These are phyloP conservation scores for Microtus oregoni DNA, from an alignment of 2,113 vertebrate species.

Conservation along the genomic window DNA sequence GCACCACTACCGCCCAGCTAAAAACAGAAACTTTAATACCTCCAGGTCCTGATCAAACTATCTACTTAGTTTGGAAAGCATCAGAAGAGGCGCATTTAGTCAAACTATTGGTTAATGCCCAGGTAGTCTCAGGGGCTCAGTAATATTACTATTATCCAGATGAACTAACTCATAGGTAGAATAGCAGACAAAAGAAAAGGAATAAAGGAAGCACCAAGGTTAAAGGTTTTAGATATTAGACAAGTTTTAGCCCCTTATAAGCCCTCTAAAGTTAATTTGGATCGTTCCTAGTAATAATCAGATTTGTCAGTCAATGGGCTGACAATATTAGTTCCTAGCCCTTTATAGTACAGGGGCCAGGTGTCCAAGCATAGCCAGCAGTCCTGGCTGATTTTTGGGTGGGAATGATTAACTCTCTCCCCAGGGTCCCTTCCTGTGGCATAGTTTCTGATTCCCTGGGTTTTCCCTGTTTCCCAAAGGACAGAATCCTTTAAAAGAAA, in stretches of 20 bases:
- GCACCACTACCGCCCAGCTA: background rate
- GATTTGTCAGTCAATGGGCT: background rate
- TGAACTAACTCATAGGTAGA: background rate
- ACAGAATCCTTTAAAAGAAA: background rate
- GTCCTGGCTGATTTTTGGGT: background rate
- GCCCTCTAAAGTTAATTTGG: background rate
- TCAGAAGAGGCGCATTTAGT: background rate
- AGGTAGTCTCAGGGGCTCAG: background rate
- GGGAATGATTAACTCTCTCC: background rate
- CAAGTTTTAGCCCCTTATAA: background rate
- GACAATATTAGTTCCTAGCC: background rate
- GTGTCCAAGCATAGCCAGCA: background rate
- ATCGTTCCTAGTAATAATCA: background rate
- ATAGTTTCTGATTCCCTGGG: background rate
- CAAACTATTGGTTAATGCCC: background rate
- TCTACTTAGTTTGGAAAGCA: background rate
- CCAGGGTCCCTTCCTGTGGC: background rate
- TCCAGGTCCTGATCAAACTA: background rate
- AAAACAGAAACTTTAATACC: background rate
- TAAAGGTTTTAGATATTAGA: background rate
- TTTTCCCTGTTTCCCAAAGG: background rate
- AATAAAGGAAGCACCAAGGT: background rate
- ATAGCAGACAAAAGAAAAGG: background rate
- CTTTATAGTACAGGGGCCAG: too few species aligned
- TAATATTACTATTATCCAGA: background rate